Evolutionary conservation across 37 sponge, comb jelly and placozoan genomes (phyloP), one percentile per base, ranked within the genome.

Genomic region (Tethya wilhelma): DNA sequence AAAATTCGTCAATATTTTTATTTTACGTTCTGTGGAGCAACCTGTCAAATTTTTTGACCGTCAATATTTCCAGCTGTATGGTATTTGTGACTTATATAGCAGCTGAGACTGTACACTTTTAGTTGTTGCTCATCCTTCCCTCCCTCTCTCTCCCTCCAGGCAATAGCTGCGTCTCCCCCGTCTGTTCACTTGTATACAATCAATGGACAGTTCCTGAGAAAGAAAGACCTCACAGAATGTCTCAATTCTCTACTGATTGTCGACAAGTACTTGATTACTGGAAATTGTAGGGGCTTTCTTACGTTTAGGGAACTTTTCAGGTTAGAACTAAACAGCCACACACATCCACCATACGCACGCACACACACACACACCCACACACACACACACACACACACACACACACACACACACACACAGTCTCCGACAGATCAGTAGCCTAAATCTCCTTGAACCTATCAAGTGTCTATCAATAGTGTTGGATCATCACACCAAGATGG

Each of bases 121-220:
- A n/a, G n/a, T n/a, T n/a, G n/a, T n/a, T n/a, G n/a, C n/a, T n/a
- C 20, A 26, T n/a, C 11, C 28, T 25, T 25, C 6, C 28, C 25
- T 25, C 22, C 7, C 63, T 60, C 11, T 60, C 63, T n/a, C 45
- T 76, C 26, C 43, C 42, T 69, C 33, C 59, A 78, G 74, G 30
- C 38, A n/a, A 20, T 53, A 14, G 33, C 19, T 28, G 41, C 46
- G 72, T 7, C 41, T 3, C 79, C 66, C 1, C 85, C 90, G 0
- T 86, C 77, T 44, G 53, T 93, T 12, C 90, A 89, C 44, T 73
- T 93, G 44, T 95, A 89, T 75, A 69, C 86, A 4, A 58, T 92
- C 38, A 95, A 95, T 68, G 96, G 93, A 22, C 81, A 74, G 22
- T 76, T 85, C 7, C 76, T 95, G 33, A 30, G 38, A 44, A 60